Conservation (phyloP, 2,888 invertebrate genomes). For the Papilio protenor region DNA sequence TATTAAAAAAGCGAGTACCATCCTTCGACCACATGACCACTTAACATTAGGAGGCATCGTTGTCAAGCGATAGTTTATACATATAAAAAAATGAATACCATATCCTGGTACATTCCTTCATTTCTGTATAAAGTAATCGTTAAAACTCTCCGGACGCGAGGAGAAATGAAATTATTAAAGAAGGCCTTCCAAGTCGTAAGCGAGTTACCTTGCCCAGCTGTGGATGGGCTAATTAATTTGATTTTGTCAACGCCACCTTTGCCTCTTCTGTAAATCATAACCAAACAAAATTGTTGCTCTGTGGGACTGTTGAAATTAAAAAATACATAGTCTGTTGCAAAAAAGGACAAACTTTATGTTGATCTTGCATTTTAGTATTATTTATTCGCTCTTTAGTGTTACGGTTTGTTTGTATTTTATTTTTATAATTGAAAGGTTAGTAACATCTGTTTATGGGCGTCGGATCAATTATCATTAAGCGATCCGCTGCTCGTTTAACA, state of each 20-base stretch:
- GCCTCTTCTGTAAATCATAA: slow-evolving; percentile 51
- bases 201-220: slow-evolving; percentile 75
- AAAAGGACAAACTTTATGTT: not conserved
- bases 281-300: not conserved
- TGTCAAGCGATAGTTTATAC: no score
- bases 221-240: slow-evolving; percentile 79
- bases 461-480: no score
- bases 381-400: not conserved
- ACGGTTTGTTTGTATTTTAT: no score
- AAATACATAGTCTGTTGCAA: not conserved
- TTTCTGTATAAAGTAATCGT: slow-evolving; percentile 57
- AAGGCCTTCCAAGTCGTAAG: slow-evolving; percentile 63
- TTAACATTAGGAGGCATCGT: no score
- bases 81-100: not conserved
- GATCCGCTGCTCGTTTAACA: no score
- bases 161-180: slow-evolving; percentile 73
- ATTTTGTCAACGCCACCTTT: slow-evolving; percentile 63
- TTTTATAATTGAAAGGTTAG: no score
- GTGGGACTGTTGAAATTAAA: not conserved
- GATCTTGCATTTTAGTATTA: not conserved
- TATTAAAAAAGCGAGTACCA: no score
- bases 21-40: no score
- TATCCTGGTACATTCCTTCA: slow-evolving; percentile 45
- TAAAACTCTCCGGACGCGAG: slow-evolving; percentile 70
- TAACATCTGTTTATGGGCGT: no score